Evolutionary conservation across 2,888 invertebrate species (phyloP).

Genomic region (Alloscopus bannaensis): DNA sequence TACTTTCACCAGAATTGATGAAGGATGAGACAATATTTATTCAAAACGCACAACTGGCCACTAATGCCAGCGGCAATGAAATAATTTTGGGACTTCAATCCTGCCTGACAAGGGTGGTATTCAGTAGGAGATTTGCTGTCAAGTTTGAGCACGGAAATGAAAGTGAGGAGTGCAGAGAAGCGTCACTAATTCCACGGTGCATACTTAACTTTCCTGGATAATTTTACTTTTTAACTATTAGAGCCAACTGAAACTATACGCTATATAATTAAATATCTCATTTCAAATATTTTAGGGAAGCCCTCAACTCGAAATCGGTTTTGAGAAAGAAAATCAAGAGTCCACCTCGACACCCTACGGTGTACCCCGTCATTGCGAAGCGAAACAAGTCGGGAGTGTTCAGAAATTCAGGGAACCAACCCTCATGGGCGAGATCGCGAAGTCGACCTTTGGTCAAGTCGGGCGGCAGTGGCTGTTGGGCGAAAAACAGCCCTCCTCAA

Average conservation of each 20-base stretch:
- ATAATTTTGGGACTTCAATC: conserved; percentile 66
- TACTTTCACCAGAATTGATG: conserved; percentile 35
- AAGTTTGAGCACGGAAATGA: conserved; percentile 2
- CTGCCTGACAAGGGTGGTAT: conserved; percentile 47
- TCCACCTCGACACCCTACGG: conserved; percentile 50
- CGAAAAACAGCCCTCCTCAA: neutral
- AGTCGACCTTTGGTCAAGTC: conserved; percentile 43
- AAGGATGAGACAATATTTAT: conserved; percentile 61
- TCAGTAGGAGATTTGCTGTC: conserved; percentile 44
- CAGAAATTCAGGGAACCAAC: conserved; percentile 7
- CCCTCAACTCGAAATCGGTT: conserved; percentile 62
- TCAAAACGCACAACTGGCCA: conserved; percentile 52
- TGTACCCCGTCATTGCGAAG: conserved; percentile 19
- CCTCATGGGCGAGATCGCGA: conserved; percentile 50
- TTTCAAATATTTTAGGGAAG: conserved; percentile 44
- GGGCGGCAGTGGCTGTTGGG: neutral
- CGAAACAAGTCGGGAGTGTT: neutral
- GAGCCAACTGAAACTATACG: neutral
- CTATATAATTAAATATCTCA: conserved; percentile 9
- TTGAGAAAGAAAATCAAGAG: conserved; percentile 69
- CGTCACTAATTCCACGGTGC: conserved; percentile 52
- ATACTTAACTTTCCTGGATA: neutral
- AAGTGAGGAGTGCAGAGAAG: neutral
- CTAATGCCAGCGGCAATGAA: conserved; percentile 29
- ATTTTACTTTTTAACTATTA: neutral